Evolutionary conservation across 2,113 vertebrate genomes (phyloP).

Genomic region (Irena cyanogastra): DNA sequence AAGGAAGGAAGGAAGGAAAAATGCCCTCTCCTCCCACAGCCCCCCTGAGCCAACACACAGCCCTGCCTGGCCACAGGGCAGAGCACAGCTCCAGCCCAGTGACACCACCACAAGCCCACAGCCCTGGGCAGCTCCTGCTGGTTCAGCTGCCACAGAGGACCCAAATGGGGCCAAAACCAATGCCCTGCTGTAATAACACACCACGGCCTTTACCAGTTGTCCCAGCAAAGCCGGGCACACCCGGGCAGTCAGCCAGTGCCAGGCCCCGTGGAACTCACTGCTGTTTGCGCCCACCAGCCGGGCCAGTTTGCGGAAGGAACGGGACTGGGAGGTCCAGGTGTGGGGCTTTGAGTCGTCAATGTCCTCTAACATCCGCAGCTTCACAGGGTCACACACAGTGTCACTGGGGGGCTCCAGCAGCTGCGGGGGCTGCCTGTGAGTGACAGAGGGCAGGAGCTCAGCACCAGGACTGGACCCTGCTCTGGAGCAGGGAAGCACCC

Average conservation of each 20-base stretch:
- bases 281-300: constrained; percentile 90
- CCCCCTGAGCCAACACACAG: not conserved
- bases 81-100: accelerated
- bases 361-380: constrained; percentile 90
- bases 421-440: constrained; percentile 67
- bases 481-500: not conserved
- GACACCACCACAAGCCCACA: accelerated
- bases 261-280: constrained; percentile 79
- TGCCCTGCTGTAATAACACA: accelerated
- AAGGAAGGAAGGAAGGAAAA: not conserved
- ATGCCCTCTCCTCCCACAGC: not conserved
- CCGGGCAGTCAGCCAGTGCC: not conserved
- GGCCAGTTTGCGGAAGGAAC: constrained; percentile 92
- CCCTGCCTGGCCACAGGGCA: not conserved
- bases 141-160: not conserved
- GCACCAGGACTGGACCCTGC: not conserved
- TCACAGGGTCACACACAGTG: constrained; percentile 81
- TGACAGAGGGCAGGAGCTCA: not conserved
- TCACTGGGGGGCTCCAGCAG: not conserved
- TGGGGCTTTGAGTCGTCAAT: constrained; percentile 91
- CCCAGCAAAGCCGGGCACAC: not conserved
- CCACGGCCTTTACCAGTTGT: accelerated
- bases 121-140: accelerated
- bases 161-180: not conserved
- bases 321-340: constrained; percentile 91